A percentile compares a stretch with the other conserved stretches of the same genome.
These are phyloP conservation scores for Drosophila neocordata DNA, from an alignment of 1,140 invertebrate species.

Conservation along the genomic window DNA sequence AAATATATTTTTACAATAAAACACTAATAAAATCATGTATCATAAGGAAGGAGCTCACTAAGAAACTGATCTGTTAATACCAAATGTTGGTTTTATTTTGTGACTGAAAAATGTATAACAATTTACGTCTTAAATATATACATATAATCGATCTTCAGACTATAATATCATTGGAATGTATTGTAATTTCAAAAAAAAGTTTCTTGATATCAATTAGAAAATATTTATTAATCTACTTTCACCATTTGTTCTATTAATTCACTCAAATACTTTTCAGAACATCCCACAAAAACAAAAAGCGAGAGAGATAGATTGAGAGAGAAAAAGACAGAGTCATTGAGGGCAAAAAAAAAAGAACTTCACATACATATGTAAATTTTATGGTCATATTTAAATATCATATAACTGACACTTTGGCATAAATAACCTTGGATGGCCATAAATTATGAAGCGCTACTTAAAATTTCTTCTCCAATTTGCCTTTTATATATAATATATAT, in stretches of 20 bases:
- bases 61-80: too few species aligned
- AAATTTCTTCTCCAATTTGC: conserved; percentile 31
- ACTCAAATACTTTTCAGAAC: conserved; percentile 15
- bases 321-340: neutral
- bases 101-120: too few species aligned
- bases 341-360: neutral
- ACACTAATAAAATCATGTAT: too few species aligned
- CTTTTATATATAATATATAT: neutral
- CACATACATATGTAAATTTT: conserved; percentile 38
- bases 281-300: conserved; percentile 1
- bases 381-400: conserved; percentile 63
- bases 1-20: too few species aligned
- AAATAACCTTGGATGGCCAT: conserved; percentile 67
- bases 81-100: too few species aligned
- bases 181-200: neutral
- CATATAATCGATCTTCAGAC: too few species aligned
- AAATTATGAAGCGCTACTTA: conserved; percentile 61
- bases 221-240: too few species aligned
- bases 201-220: neutral
- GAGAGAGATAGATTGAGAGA: neutral
- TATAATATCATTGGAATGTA: too few species aligned
- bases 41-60: too few species aligned
- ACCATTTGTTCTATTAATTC: neutral
- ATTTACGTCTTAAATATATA: too few species aligned
- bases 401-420: conserved; percentile 62